phyloP scores from a whole-genome alignment of 1,140 invertebrate species.

The Harlomillsia oculata region DNA sequence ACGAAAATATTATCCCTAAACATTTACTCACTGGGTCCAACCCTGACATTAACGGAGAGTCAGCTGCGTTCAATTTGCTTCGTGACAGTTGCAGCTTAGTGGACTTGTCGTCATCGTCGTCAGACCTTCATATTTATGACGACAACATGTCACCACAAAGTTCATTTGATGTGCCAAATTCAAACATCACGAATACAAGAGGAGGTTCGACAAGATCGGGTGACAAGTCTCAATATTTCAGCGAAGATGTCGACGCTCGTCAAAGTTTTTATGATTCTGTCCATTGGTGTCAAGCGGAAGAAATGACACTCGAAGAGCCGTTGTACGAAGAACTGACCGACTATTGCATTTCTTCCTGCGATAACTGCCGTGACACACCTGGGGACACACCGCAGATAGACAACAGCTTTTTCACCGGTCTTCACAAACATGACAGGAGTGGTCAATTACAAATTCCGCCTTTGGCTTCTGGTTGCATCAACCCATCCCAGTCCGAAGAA shows the following conservation, averaged over 20 bases:
- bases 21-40: background rate
- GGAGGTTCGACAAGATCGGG: conserved; percentile 1
- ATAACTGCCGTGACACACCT: background rate
- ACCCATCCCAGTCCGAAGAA: too few species aligned
- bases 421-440: background rate
- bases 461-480: background rate
- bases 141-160: background rate
- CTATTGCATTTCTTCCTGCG: conserved; percentile 13
- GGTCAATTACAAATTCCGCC: conserved; percentile 3
- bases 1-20: conserved; percentile 13
- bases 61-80: too few species aligned
- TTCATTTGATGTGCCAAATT: conserved; percentile 2
- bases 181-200: background rate
- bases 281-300: conserved; percentile 1
- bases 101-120: background rate
- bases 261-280: background rate
- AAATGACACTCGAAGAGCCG: conserved; percentile 15
- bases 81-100: too few species aligned
- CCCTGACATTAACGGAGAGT: background rate
- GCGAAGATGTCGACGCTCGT: conserved; percentile 4
- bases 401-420: conserved; percentile 1
- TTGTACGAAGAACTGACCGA: conserved; percentile 28
- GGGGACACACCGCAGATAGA: background rate
- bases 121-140: background rate
- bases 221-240: too few species aligned